A percentile compares a stretch with the other conserved stretches of the same genome.
phyloP scores from a whole-genome alignment of 2,797 vertebrate species.

The Stomatorhinus walkeri region DNA sequence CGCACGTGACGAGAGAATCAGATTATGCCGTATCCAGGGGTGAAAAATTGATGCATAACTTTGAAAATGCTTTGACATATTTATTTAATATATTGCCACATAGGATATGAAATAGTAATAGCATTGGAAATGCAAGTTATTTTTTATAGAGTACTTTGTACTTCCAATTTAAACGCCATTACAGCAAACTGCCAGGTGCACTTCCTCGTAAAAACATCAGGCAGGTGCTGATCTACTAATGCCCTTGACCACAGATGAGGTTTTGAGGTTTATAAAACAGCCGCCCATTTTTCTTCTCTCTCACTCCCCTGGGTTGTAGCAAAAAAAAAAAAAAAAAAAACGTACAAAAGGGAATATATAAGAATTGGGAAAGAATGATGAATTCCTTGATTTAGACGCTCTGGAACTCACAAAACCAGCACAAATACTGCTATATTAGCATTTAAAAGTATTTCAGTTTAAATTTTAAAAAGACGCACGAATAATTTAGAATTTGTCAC shows the following conservation, averaged over 20 bases:
- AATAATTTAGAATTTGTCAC: not conserved
- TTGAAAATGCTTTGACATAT: slow-evolving; percentile 5
- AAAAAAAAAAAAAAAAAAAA: not conserved
- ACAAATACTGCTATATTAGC: not conserved
- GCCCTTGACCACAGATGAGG: not conserved
- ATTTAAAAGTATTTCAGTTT: not conserved
- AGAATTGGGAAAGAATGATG: not conserved
- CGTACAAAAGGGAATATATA: not conserved
- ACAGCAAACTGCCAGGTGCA: not conserved
- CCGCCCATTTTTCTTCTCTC: not conserved
- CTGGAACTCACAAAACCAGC: not conserved
- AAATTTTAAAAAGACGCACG: not conserved
- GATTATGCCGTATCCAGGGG: not conserved
- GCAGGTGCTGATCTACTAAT: not conserved
- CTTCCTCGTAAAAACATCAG: not conserved
- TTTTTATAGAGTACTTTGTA: slow-evolving; percentile 1
- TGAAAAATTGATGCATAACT: not conserved
- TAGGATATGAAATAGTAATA: not conserved
- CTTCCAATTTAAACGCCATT: slow-evolving; percentile 3
- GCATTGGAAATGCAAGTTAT: not conserved
- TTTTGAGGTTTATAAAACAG: not conserved
- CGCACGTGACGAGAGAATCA: not conserved
- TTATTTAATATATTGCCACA: not conserved
- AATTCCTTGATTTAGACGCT: not conserved
- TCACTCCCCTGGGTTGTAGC: not conserved